Evolutionary conservation across 2,113 vertebrate species (phyloP), one percentile per base, ranked within the genome.

Genomic region (Acanthisitta chloris): DNA sequence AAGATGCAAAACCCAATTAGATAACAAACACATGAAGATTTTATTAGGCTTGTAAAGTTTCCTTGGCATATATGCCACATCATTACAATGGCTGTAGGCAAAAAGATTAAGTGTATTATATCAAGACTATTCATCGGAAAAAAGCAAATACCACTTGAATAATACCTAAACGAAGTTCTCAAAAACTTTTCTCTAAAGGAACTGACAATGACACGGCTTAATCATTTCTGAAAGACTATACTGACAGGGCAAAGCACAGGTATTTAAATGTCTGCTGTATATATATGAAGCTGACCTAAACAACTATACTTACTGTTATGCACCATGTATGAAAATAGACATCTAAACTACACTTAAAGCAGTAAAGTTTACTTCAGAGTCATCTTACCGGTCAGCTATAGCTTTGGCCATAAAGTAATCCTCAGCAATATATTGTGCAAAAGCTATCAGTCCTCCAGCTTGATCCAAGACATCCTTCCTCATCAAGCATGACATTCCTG

Each of bases 391-490:
- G 98, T 99, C 99, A 59, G 99, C 99, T 90, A 99, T 99, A 61
- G 99, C 99, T 97, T 99, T 99, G 62, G 99, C 99, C 99, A 99
- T 99, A 96, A 99, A 99, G 95, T 99, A 99, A 96, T 99, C 99
- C 97, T 99, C 99, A 24, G 99, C 99, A 85, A 99, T 99, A 96
- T 99, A 99, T 23, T 99, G 99, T 43, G 99, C 99, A 92, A 99
- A 99, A 62, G 99, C 98, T 36, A 99, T 99, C 62, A 99, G 97
- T 12, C 99, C 99, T 5, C 99, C 99, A 8, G 99, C 99, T 97
- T 99, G 99, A 79, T 99, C 99, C 96, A 99, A 90, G 55, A 99
- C 98, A 42, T 99, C 99, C 86, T 99, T 99, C 94, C 99, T 99
- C 99, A 99, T 99, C 88, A 99, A 97, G 88, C 99, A 99, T 7